These are phyloP conservation scores for Channallabes apus DNA, from an alignment of 2,797 vertebrate genomes.

Conservation along the genomic window DNA sequence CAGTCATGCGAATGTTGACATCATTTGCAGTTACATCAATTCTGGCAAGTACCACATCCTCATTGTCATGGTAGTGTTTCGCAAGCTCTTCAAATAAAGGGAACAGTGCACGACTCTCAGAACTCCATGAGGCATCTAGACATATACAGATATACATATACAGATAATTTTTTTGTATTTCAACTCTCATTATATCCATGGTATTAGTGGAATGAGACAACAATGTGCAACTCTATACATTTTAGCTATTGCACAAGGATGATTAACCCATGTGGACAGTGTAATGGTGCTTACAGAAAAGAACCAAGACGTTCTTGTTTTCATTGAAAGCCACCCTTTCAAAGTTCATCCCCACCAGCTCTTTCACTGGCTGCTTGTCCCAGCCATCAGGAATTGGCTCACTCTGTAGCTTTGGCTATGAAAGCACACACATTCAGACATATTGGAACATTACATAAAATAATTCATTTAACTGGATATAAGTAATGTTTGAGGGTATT, in stretches of 20 bases:
- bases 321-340: slow-evolving; percentile 82
- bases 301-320: slow-evolving; percentile 81
- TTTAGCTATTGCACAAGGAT: background rate
- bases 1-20: slow-evolving; percentile 69
- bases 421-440: slow-evolving; percentile 4
- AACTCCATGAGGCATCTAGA: slow-evolving; percentile 85
- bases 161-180: background rate
- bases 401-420: slow-evolving; percentile 78
- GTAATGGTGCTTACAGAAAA: slow-evolving; percentile 84
- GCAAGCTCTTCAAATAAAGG: slow-evolving; percentile 84
- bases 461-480: background rate
- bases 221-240: background rate
- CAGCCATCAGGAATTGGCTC: slow-evolving; percentile 83
- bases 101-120: slow-evolving; percentile 74
- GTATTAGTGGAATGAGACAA: background rate
- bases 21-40: slow-evolving; percentile 88
- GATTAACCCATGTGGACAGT: background rate
- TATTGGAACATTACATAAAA: background rate
- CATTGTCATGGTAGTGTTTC: slow-evolving; percentile 67
- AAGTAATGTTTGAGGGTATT: background rate
- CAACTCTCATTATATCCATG: background rate
- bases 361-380: slow-evolving; percentile 84
- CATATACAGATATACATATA: background rate
- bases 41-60: slow-evolving; percentile 79
- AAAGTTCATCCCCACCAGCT: slow-evolving; percentile 88